A percentile compares a stretch with the other conserved stretches of the same genome.
Evolutionary conservation across 2,113 vertebrate genomes (phyloP).

Genomic region (Lasiurus borealis): DNA sequence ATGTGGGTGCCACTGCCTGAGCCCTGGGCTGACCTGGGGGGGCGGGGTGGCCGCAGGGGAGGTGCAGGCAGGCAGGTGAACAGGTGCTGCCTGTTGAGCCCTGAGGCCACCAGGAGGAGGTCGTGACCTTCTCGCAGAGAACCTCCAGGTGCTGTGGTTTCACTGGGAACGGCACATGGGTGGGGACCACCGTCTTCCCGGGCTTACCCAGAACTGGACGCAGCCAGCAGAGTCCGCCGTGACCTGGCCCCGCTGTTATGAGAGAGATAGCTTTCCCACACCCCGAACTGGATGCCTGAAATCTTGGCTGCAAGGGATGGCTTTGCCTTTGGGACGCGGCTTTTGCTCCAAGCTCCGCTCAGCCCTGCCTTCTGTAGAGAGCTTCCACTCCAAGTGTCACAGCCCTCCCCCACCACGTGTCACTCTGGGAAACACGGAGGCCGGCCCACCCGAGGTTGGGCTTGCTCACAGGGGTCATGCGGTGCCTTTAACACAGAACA

Average conservation of each 20-base stretch:
- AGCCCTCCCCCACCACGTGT: conserved; percentile 70
- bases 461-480: conserved; percentile 74
- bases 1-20: not conserved
- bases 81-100: not conserved
- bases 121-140: too few relatives aligned
- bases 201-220: not conserved
- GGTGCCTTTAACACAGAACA: conserved; percentile 72
- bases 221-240: rapidly evolving
- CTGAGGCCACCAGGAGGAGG: too few relatives aligned
- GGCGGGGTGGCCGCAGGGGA: not conserved
- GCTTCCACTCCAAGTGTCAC: too few relatives aligned
- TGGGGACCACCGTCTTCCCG: not conserved
- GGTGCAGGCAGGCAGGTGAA: too few relatives aligned
- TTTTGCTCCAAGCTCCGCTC: too few relatives aligned
- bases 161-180: not conserved
- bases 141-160: not conserved
- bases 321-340: conserved; percentile 44
- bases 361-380: too few relatives aligned
- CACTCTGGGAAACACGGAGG: conserved; percentile 72
- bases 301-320: not conserved
- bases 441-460: conserved; percentile 63
- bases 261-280: not conserved
- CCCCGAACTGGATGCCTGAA: not conserved
- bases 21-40: rapidly evolving
- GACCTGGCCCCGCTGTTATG: too few relatives aligned